Evolutionary conservation across 2,888 invertebrate species (phyloP).

Genomic region (Caenorhabditis sp.): DNA sequence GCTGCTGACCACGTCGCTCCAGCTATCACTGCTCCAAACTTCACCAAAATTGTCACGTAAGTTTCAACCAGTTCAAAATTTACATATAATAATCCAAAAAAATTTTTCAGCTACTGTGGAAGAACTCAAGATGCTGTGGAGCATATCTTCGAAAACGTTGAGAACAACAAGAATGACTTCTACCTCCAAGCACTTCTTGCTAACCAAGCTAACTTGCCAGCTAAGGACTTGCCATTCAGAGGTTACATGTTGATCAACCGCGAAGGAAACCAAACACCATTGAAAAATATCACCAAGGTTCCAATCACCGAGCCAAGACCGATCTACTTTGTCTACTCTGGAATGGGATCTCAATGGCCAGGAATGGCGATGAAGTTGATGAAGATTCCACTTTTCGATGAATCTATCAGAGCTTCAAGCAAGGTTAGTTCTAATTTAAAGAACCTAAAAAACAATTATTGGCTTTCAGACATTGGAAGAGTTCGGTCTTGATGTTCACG

Average conservation of each 20-base stretch:
- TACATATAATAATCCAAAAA: too few relatives aligned
- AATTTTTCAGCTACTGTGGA: conserved; percentile 76
- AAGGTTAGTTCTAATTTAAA: conserved; percentile 14
- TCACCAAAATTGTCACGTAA: conserved; percentile 62
- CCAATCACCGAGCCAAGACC: conserved; percentile 73
- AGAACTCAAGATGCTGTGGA: conserved; percentile 77
- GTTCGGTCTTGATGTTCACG: conserved; percentile 84
- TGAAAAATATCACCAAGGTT: conserved; percentile 64
- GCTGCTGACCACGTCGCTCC: conserved; percentile 49
- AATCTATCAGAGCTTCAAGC: conserved; percentile 77
- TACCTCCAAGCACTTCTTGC: conserved; percentile 64
- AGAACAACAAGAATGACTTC: conserved; percentile 54
- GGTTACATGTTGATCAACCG: conserved; percentile 83
- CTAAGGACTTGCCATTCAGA: conserved; percentile 79
- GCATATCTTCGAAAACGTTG: conserved; percentile 68
- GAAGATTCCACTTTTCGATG: conserved; percentile 82
- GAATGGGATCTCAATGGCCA: conserved; percentile 98
- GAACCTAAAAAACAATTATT: too few relatives aligned
- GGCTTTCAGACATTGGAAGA: conserved; percentile 76
- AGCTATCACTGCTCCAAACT: conserved; percentile 36
- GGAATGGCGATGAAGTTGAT: conserved; percentile 91
- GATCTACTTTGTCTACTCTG: conserved; percentile 93
- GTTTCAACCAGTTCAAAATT: too few relatives aligned
- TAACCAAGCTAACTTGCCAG: conserved; percentile 75
- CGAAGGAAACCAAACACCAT: conserved; percentile 64